Base-by-base conservation (phyloP, 2,888 invertebrate genomes). In the Melipona bicolor region DNA sequence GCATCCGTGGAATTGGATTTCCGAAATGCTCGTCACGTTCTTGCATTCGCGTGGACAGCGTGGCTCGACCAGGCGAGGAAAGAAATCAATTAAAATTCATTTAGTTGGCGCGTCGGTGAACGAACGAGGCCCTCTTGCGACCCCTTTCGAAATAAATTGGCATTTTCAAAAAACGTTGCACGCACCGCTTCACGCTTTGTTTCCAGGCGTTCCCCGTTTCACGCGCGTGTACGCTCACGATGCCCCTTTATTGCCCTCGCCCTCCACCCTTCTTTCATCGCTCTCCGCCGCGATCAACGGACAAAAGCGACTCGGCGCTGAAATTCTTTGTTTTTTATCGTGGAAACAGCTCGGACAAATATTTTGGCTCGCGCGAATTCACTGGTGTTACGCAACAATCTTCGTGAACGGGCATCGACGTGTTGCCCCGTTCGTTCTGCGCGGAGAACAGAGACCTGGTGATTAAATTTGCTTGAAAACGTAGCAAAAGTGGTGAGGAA, bases 151-250 rank as follows among this genome's bases (percentile, higher is more conserved):
- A 80, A 84, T 87, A 87, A 91, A 91, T 91, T 89, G 91, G 86
- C 90, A 90, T 91, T 92, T 92, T 92, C 87, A 84, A 91, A 89
- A 91, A 91, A 87, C 75, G 69, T 73, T 89, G 64, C 81, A 88
- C 75, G 88, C 88, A 86, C 81, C 67, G 70, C 64, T 87, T 82
- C 79, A 78, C 84, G 84, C 88, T 79, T 89, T 89, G 88, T 89
- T 86, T 88, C 88, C 89, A 65, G 52, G 67, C 84, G 75, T 87
- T 82, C 75, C 80, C 79, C 71, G 84, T 77, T 76, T 79, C 81
- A 82, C 77, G 75, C 77, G 74, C 77, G 72, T 79, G 78, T 64
- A 73, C 82, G 76, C 54, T 82, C 79, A 74, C 82, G 77, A 71
- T 79, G 77, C 84, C 81, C 89, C 86, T 89, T 87, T 82, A 86